Base-by-base conservation (phyloP, 2,797 vertebrate genomes). In the Gymnodraco acuticeps region DNA sequence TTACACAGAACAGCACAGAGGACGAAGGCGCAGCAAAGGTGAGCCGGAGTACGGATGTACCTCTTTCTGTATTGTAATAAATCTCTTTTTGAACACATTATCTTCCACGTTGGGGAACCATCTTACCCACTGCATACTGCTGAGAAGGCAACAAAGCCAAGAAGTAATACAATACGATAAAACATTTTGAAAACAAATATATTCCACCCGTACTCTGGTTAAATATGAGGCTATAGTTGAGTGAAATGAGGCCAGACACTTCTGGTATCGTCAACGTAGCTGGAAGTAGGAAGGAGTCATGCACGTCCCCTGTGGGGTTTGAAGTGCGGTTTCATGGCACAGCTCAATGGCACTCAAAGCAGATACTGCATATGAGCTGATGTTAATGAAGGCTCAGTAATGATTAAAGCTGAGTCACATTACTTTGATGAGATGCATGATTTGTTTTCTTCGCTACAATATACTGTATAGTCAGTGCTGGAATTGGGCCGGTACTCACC, bases 1-100 rank as follows among this genome's bases (percentile, higher is more conserved):
- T 89, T 97, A 97, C 91, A 97, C 97, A 0, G 97, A 98, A 82
- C 97, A 97, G 88, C 96, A 99, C 58, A 95, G 96, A 79, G 98
- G 97, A 60, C 95, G 96, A 10, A 87, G 96, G 10, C 94, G 97
- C 63, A 97, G 96, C 93, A 98, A 97, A 97, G 98, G 98, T 99
- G 78, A 80, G 82, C 12, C n/a, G 11, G 20, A 73, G 56, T 5
- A 33, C 73, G 67, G 60, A 53, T 54, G 48, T 38, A 31, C 23
- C 8, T 64, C n/a, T 62, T 63, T 73, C 9, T 59, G 31, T 38
- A 13, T 42, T 69, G 59, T 64, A 47, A 75, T 67, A 38, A 63
- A 77, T 70, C 55, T 52, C 13, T 27, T 27, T 80, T 73, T 56
- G 54, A 80, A 80, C 46, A 56, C 79, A 70, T 78, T 59, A 62